Conservation (phyloP, 2,888 invertebrate species). For the Eupithecia insigniata region DNA sequence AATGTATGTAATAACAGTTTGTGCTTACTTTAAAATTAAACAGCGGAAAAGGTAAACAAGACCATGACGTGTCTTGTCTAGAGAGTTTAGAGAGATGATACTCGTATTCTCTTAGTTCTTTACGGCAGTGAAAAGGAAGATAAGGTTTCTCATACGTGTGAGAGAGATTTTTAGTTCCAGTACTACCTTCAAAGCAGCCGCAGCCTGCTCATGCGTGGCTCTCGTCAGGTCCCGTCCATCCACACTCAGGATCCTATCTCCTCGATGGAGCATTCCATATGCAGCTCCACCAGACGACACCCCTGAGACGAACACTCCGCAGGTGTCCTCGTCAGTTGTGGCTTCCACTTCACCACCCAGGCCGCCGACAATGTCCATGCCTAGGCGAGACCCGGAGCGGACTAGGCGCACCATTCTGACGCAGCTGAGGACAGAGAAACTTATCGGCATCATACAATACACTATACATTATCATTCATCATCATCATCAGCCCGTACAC, state of each 20-base stretch:
- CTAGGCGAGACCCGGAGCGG: conserved; percentile 78
- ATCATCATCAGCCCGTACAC: no score
- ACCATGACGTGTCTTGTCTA: no score
- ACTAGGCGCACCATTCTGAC: conserved; percentile 79
- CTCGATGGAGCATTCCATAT: conserved; percentile 85
- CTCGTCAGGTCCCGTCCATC: conserved; percentile 89
- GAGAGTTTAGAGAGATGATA: not conserved
- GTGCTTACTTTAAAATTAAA: not conserved
- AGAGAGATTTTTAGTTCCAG: not conserved
- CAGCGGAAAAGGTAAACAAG: not conserved
- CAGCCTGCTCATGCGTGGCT: conserved; percentile 91
- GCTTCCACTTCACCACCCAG: conserved; percentile 73
- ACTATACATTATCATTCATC: no score
- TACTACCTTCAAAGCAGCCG: conserved; percentile 84
- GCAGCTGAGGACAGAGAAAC: conserved; percentile 58
- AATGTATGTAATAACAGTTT: not conserved
- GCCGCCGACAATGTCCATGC: conserved; percentile 82
- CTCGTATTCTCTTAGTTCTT: not conserved
- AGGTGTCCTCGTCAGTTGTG: conserved; percentile 69
- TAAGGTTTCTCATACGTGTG: not conserved
- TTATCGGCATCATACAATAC: no score
- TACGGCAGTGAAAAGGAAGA: no score
- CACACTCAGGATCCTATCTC: conserved; percentile 89
- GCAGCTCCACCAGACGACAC: conserved; percentile 76
- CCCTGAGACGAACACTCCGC: conserved; percentile 80